These are phyloP conservation scores for Thunnus thynnus DNA, from an alignment of 2,113 vertebrate genomes.

Conservation along the genomic window DNA sequence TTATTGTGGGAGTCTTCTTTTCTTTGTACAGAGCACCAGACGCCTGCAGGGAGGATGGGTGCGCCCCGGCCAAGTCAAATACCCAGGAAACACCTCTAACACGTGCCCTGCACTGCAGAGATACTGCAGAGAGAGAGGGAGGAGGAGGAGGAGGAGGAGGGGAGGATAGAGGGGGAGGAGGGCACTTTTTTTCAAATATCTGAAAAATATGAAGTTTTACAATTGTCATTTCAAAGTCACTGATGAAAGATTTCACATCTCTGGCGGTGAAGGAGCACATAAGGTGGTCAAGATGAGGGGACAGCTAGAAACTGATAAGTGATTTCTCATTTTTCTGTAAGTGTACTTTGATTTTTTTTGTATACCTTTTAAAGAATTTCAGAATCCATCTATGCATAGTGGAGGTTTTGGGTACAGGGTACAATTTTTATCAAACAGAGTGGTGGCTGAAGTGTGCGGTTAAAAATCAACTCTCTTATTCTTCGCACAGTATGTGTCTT, in stretches of 20 bases:
- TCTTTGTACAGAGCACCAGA: conserved; percentile 47
- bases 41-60: conserved; percentile 41
- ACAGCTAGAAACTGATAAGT: no score
- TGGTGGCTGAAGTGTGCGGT: no score
- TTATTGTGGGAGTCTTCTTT: conserved; percentile 32
- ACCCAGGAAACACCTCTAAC: conserved; percentile 54
- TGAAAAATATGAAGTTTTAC: neutral
- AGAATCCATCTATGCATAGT: no score
- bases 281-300: neutral
- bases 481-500: no score
- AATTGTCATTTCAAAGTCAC: neutral
- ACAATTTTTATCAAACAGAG: neutral
- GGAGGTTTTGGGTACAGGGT: neutral
- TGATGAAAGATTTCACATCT: neutral
- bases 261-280: conserved; percentile 4
- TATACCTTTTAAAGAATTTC: no score
- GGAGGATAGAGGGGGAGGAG: no score
- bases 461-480: no score
- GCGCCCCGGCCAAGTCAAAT: conserved; percentile 52
- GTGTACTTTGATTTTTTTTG: no score
- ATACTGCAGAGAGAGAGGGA: conserved; percentile 17
- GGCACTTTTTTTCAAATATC: neutral
- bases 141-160: neutral
- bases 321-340: no score
- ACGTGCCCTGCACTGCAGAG: conserved; percentile 57